Conservation (phyloP, 2,888 invertebrate genomes). For the Carpatolechia fugitivella region DNA sequence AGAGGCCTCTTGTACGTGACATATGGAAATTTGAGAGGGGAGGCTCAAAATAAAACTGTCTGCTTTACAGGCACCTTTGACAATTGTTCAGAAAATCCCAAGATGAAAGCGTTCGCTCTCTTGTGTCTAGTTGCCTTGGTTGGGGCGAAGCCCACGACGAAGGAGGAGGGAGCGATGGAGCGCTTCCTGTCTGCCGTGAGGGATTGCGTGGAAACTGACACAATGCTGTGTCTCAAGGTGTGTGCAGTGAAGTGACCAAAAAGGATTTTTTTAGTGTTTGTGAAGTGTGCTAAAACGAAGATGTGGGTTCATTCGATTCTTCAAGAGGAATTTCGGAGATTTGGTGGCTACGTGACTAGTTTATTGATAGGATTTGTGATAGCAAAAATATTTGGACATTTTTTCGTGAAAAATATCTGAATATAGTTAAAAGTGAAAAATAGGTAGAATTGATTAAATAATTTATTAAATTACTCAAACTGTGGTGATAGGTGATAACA, state of each 20-base stretch:
- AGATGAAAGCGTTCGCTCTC: conserved; percentile 65
- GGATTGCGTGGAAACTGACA: conserved; percentile 84
- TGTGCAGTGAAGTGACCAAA: conserved; percentile 56
- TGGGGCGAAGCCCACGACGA: conserved; percentile 59
- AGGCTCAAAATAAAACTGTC: conserved; percentile 69
- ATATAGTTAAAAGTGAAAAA: too few relatives aligned
- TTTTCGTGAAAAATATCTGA: too few relatives aligned
- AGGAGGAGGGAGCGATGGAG: conserved; percentile 61
- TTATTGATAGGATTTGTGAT: too few relatives aligned
- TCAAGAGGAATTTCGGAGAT: not conserved
- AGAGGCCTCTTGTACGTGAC: conserved; percentile 47
- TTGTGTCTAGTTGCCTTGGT: conserved; percentile 54
- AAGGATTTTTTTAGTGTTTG: conserved; percentile 10
- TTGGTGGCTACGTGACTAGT: not conserved
- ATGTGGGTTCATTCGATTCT: not conserved
- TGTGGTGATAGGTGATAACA: too few relatives aligned
- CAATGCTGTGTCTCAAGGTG: conserved; percentile 87
- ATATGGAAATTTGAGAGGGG: conserved; percentile 63
- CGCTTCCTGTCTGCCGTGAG: conserved; percentile 72
- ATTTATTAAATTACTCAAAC: too few relatives aligned
- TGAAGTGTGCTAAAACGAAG: not conserved
- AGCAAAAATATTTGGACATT: too few relatives aligned
- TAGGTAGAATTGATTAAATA: too few relatives aligned
- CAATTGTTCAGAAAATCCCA: conserved; percentile 61
- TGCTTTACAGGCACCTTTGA: conserved; percentile 53